These are phyloP conservation scores for Anabacerthia variegaticeps DNA, from an alignment of 2,797 vertebrate species.

Conservation along the genomic window DNA sequence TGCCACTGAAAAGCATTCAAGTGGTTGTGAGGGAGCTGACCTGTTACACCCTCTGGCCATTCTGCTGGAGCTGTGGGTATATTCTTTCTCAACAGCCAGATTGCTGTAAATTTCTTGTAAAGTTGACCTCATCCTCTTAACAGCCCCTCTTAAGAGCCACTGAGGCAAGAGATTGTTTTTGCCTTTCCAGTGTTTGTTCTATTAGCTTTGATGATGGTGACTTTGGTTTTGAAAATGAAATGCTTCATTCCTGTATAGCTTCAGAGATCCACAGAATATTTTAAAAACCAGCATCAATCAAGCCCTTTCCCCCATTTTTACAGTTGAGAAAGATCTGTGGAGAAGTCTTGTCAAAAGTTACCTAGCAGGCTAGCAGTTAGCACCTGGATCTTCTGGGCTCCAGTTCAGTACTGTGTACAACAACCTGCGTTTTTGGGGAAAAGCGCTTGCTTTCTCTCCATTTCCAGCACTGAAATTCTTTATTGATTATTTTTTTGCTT, in stretches of 20 bases:
- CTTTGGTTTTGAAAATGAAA: not conserved
- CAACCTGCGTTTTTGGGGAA: not conserved
- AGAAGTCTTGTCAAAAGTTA: not conserved
- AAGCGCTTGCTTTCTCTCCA: not conserved
- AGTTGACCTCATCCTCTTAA: slow-evolving; percentile 18
- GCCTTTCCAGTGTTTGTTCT: not conserved
- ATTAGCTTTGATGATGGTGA: not conserved
- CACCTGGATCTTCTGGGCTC: not conserved
- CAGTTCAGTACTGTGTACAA: not conserved
- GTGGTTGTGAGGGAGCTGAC: slow-evolving; percentile 10
- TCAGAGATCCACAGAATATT: not conserved
- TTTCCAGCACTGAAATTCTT: not conserved
- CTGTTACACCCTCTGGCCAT: not conserved
- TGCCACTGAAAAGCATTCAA: not conserved
- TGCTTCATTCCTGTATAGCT: not conserved
- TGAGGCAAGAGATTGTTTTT: not conserved
- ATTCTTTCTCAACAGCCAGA: slow-evolving; percentile 16
- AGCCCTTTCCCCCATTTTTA: not conserved
- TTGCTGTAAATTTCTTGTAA: not conserved
- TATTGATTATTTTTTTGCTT: not conserved
- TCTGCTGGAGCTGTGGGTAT: not conserved
- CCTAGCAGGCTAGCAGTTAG: not conserved
- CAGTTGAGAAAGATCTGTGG: not conserved
- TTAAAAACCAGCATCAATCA: not conserved
- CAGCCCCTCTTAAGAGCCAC: not conserved